Evolutionary conservation across 2,113 vertebrate genomes (phyloP).

Genomic region (Argyrosomus japonicus): DNA sequence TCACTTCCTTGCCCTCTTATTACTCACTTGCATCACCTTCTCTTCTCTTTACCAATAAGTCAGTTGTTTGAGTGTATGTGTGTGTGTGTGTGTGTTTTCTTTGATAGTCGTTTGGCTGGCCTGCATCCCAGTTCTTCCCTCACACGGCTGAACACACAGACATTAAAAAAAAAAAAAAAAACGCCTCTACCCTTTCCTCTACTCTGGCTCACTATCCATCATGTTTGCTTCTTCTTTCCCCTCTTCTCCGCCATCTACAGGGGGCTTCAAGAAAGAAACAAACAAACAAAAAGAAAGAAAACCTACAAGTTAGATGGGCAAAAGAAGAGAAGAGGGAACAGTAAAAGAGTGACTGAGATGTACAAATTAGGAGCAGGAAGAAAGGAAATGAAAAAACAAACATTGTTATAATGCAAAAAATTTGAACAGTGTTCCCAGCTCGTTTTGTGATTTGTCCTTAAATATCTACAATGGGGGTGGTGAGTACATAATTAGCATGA

Average conservation of each 20-base stretch:
- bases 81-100: slow-evolving; percentile 47
- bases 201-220: slow-evolving; percentile 35
- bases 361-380: not conserved
- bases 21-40: slow-evolving; percentile 40
- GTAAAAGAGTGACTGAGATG: not conserved
- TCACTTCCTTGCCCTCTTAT: slow-evolving; percentile 17
- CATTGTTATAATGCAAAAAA: not conserved
- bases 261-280: slow-evolving; percentile 19
- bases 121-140: slow-evolving; percentile 56
- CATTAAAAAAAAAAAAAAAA: not conserved
- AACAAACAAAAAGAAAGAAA: no score
- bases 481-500: not conserved
- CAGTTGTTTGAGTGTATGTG: slow-evolving; percentile 31
- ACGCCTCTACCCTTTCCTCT: slow-evolving; percentile 6
- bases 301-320: not conserved
- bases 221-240: not conserved
- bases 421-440: no score
- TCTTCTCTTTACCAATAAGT: slow-evolving; percentile 29
- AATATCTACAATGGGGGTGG: not conserved
- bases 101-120: slow-evolving; percentile 57
- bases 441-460: not conserved
- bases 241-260: slow-evolving; percentile 29
- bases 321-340: not conserved
- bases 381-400: not conserved
- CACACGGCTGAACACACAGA: slow-evolving; percentile 54